Percentiles rank a stretch among this genome's conserved stretches.
phyloP scores from a whole-genome alignment of 53 echinoderm and acorn worm genomes.

The Zoroaster sp. region DNA sequence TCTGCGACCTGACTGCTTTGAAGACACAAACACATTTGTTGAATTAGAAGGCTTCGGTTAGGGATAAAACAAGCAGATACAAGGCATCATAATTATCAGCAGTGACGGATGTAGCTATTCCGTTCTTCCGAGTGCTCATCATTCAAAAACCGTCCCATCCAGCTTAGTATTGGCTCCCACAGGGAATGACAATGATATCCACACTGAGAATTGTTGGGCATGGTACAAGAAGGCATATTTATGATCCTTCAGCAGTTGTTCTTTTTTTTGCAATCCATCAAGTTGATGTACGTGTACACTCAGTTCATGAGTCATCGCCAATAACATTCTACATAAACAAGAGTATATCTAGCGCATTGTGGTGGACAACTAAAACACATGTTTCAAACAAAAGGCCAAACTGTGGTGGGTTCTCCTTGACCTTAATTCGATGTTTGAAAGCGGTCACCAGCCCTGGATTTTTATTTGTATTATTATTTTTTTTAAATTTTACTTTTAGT shows the following conservation, averaged over 20 bases:
- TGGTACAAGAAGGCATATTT: too few species aligned
- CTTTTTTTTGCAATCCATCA: not conserved
- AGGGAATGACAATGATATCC: not conserved
- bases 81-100: not conserved
- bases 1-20: not conserved
- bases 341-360: too few species aligned
- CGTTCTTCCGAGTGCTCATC: not conserved
- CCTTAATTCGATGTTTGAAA: too few species aligned
- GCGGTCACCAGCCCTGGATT: too few species aligned
- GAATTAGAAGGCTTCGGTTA: not conserved
- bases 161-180: not conserved
- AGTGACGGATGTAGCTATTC: not conserved
- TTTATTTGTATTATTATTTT: too few species aligned
- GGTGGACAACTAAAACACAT: too few species aligned
- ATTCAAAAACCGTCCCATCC: not conserved
- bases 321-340: not conserved
- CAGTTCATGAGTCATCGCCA: not conserved
- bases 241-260: not conserved
- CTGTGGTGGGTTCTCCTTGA: too few species aligned
- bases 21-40: not conserved
- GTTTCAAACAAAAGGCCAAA: too few species aligned
- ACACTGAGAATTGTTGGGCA: too few species aligned
- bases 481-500: too few species aligned
- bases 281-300: not conserved
- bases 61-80: too few species aligned